These are phyloP conservation scores for Linepithema humile DNA, from an alignment of 1,140 invertebrate species.

Conservation along the genomic window DNA sequence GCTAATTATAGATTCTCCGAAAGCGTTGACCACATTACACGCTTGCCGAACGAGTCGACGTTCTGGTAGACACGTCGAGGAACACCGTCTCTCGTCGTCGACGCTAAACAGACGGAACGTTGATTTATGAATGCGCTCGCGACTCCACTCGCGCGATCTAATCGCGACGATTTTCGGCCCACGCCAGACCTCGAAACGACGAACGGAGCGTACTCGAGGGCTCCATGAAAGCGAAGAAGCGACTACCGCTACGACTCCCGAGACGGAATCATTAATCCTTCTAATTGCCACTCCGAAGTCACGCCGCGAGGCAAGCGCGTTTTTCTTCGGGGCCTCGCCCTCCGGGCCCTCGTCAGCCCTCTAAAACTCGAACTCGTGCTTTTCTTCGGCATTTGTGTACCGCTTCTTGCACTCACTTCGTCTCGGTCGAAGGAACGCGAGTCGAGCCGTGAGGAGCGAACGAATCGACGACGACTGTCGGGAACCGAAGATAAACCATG, in stretches of 20 bases:
- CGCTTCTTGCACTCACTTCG: conserved; percentile 17
- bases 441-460: conserved; percentile 31
- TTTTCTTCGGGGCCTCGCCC: conserved; percentile 53
- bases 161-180: conserved; percentile 65
- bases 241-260: conserved; percentile 19
- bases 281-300: conserved; percentile 76
- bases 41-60: conserved; percentile 15
- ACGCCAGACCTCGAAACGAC: neutral
- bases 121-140: conserved; percentile 73
- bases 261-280: conserved; percentile 77
- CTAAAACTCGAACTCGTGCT: conserved; percentile 19
- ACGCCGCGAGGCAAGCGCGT: conserved; percentile 56
- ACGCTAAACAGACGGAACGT: conserved; percentile 72
- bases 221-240: neutral
- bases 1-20: conserved; percentile 32
- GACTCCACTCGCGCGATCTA: conserved; percentile 41
- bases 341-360: neutral
- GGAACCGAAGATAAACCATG: conserved; percentile 46
- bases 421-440: conserved; percentile 19
- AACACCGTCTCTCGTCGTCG: conserved; percentile 21
- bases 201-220: neutral
- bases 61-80: conserved; percentile 1
- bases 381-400: conserved; percentile 36
- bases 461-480: conserved; percentile 50
- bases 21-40: conserved; percentile 37